phyloP scores from a whole-genome alignment of 2,113 vertebrate species.

The Rhegmatorhina hoffmannsi region DNA sequence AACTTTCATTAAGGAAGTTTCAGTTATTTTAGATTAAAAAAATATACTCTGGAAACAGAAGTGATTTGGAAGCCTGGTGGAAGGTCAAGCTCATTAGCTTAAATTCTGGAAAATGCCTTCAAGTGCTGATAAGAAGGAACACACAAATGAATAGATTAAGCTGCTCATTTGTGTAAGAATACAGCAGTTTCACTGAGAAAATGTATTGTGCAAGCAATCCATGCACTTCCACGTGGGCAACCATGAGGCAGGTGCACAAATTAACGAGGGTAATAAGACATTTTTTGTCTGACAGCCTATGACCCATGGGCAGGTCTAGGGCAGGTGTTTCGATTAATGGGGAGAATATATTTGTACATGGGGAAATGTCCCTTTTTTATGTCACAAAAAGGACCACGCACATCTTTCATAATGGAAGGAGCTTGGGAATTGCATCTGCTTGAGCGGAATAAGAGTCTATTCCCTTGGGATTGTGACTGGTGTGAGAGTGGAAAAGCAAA shows the following conservation, averaged over 20 bases:
- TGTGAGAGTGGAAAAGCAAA: not conserved
- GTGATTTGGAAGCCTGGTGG: not conserved
- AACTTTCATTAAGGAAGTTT: not conserved
- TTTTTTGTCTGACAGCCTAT: not conserved
- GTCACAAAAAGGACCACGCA: not conserved
- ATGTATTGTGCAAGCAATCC: conserved; percentile 1
- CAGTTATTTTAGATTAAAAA: not conserved
- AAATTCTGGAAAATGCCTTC: not conserved
- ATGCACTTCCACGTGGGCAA: not conserved
- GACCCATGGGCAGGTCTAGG: not conserved
- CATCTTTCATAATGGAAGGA: conserved; percentile 3
- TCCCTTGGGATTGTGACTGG: not conserved
- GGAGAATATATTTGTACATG: not conserved
- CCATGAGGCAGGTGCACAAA: conserved; percentile 8
- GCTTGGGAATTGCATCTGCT: not conserved
- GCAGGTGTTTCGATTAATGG: conserved; percentile 49
- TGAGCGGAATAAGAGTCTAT: not conserved
- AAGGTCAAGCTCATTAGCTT: not conserved
- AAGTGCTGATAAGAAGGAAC: not conserved
- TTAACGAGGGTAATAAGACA: conserved; percentile 20
- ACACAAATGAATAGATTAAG: not conserved
- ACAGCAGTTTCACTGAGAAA: conserved; percentile 23
- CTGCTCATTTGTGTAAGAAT: not conserved
- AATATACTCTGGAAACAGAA: not conserved
- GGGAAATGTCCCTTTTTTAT: not conserved